A percentile compares a stretch with the other conserved stretches of the same genome.
phyloP scores from a whole-genome alignment of 1,140 invertebrate species.

The Colletes latitarsis region DNA sequence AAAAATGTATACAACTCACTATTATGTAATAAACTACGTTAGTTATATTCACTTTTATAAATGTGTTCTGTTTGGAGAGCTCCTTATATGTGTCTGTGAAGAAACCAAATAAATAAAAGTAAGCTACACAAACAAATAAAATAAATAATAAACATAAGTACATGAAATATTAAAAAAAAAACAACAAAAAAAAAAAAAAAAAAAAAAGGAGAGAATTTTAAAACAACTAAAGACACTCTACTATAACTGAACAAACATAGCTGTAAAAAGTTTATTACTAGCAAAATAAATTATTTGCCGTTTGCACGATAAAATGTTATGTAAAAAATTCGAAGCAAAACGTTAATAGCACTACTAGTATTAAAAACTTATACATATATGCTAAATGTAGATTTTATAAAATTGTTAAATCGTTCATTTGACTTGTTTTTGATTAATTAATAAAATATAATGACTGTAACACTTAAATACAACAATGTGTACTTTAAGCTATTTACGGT shows the following conservation, averaged over 20 bases:
- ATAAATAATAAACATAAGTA: conserved; percentile 19
- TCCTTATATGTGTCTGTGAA: conserved; percentile 74
- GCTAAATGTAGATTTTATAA: neutral
- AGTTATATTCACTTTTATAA: conserved; percentile 49
- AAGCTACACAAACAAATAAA: conserved; percentile 35
- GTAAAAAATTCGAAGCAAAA: neutral
- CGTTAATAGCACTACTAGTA: neutral
- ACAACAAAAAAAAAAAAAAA: neutral
- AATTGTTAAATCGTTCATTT: neutral
- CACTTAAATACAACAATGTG: neutral
- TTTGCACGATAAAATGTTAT: conserved; percentile 26
- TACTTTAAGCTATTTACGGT: conserved; percentile 12
- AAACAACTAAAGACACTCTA: conserved; percentile 7
- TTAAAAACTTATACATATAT: neutral
- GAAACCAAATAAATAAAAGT: conserved; percentile 68
- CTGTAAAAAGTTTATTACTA: neutral
- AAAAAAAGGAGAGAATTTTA: no score
- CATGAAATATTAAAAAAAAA: conserved; percentile 2
- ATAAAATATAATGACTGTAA: neutral
- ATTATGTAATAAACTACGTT: conserved; percentile 28
- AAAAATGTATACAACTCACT: conserved; percentile 42
- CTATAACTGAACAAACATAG: neutral
- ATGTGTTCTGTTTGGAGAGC: conserved; percentile 70
- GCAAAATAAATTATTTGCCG: conserved; percentile 29
- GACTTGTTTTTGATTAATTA: neutral